Conservation (phyloP, 2,113 vertebrate genomes). For the Vidua chalybeata region DNA sequence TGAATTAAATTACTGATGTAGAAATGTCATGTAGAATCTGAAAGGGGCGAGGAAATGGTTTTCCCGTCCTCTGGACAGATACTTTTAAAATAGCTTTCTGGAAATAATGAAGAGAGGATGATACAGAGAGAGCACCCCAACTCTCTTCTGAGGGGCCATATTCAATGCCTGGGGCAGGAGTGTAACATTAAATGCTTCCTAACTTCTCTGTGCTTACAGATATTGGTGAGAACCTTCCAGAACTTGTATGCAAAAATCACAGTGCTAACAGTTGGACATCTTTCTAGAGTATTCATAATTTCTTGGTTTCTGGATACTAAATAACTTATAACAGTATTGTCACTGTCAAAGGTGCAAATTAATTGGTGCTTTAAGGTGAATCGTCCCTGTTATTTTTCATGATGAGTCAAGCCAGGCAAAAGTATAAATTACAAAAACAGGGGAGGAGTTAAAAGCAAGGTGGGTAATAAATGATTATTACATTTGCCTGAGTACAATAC, state of each 20-base stretch:
- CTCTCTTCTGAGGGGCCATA: background rate
- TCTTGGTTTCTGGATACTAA: background rate
- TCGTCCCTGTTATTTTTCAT: background rate
- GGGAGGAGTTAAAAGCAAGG: background rate
- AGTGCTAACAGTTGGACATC: background rate
- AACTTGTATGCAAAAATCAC: background rate
- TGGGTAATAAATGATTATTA: background rate
- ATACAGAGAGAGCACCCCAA: background rate
- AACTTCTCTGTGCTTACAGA: background rate
- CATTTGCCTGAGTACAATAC: constrained; percentile 8
- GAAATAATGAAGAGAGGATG: background rate
- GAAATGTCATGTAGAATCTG: background rate
- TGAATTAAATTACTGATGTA: constrained; percentile 32
- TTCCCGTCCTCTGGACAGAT: background rate
- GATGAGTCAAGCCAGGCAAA: background rate
- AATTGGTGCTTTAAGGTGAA: background rate
- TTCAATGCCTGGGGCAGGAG: background rate
- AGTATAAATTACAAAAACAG: background rate
- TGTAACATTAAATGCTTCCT: background rate
- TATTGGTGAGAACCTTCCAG: fast-evolving
- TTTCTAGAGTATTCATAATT: background rate
- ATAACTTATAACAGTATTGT: background rate
- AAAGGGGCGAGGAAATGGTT: background rate
- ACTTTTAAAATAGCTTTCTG: background rate
- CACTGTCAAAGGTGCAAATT: background rate